These are phyloP conservation scores for Siniperca undulata DNA, from an alignment of 2,797 vertebrate species.

Conservation along the genomic window DNA sequence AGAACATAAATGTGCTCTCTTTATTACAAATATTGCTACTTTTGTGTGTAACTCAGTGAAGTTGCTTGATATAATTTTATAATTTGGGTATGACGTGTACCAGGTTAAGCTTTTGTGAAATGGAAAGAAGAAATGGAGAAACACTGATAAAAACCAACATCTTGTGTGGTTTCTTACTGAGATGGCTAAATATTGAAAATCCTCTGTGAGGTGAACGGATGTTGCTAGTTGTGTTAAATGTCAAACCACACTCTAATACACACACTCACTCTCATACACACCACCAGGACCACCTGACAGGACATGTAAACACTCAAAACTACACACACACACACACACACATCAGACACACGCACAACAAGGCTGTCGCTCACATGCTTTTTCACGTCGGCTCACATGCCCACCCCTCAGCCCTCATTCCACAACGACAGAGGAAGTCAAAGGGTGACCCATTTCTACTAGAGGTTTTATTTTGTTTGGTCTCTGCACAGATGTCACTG, in stretches of 20 bases:
- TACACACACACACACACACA: constrained; percentile 27
- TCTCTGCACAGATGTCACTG: constrained; percentile 56
- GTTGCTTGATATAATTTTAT: not conserved
- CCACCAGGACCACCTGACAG: constrained; percentile 75
- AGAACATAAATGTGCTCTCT: not conserved
- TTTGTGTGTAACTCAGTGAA: not conserved
- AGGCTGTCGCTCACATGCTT: constrained; percentile 22
- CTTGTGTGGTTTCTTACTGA: constrained; percentile 31
- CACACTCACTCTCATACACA: constrained; percentile 36
- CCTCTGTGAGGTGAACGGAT: constrained; percentile 67
- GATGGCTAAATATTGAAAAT: constrained; percentile 58
- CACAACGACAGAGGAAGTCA: constrained; percentile 76
- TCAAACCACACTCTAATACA: constrained; percentile 82
- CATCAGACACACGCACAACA: not conserved
- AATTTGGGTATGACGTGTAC: not conserved
- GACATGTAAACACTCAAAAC: constrained; percentile 71
- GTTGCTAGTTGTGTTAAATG: constrained; percentile 75
- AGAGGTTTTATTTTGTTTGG: constrained; percentile 65
- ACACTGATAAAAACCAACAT: constrained; percentile 20
- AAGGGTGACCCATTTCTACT: constrained; percentile 77
- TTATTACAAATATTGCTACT: not conserved
- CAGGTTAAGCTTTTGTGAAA: constrained; percentile 16
- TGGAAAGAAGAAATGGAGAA: constrained; percentile 22
- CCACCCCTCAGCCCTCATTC: constrained; percentile 49
- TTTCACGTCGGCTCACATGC: constrained; percentile 23